A percentile compares a stretch with the other conserved stretches of the same genome.
These are phyloP conservation scores for Gobius niger DNA, from an alignment of 2,113 vertebrate genomes.

Conservation along the genomic window DNA sequence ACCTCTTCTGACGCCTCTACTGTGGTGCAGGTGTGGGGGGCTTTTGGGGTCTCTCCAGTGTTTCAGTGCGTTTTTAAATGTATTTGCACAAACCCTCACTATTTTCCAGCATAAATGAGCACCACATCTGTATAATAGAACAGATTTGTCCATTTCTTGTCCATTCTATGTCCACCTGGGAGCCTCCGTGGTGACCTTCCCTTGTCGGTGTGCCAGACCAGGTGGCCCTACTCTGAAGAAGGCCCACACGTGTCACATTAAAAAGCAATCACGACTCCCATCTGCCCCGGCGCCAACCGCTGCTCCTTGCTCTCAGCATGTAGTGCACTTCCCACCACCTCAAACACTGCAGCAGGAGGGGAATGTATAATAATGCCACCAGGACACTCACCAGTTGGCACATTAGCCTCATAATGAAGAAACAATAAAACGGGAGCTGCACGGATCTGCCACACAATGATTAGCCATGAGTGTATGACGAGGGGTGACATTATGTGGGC, in stretches of 20 bases:
- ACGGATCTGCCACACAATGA: background rate
- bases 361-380: constrained; percentile 48
- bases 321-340: constrained; percentile 40
- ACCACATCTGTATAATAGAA: no score
- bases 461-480: background rate
- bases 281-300: constrained; percentile 44
- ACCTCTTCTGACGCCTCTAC: no score
- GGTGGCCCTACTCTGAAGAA: constrained; percentile 41
- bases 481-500: background rate
- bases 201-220: constrained; percentile 44
- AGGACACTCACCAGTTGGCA: constrained; percentile 34
- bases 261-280: constrained; percentile 69
- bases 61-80: no score
- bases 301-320: constrained; percentile 43
- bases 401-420: constrained; percentile 38
- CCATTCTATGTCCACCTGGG: constrained; percentile 24
- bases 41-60: no score
- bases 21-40: no score
- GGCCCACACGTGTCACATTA: constrained; percentile 52
- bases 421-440: constrained; percentile 18
- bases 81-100: no score
- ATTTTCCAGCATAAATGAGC: no score
- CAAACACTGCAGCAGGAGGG: constrained; percentile 30
- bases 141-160: background rate
- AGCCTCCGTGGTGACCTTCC: constrained; percentile 40